A percentile compares a stretch with the other conserved stretches of the same genome.
Evolutionary conservation across 1,140 invertebrate genomes (phyloP).

Genomic region (Drosophila subobscura): DNA sequence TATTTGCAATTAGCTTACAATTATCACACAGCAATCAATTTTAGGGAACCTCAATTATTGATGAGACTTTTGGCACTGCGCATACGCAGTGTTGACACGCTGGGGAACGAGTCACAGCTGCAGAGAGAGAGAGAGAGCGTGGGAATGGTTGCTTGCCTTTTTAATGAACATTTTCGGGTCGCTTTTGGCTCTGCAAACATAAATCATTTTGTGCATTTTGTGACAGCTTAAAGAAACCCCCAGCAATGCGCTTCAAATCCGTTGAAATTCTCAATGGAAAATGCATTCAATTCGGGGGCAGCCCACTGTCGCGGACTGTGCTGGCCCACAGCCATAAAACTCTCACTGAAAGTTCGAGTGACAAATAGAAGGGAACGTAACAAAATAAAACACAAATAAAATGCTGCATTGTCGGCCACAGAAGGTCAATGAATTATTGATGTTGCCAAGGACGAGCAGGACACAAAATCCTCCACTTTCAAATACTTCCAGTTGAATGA

Average conservation of each 20-base stretch:
- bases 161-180: neutral
- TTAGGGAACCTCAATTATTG: conserved; percentile 42
- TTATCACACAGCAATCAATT: conserved; percentile 11
- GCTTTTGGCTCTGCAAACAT: conserved; percentile 15
- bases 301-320: no score
- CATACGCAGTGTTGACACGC: conserved; percentile 37
- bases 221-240: conserved; percentile 1
- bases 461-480: conserved; percentile 16
- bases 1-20: conserved; percentile 38
- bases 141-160: conserved; percentile 2
- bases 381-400: conserved; percentile 8
- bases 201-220: conserved; percentile 22
- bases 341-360: neutral
- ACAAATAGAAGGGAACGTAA: conserved; percentile 18
- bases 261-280: conserved; percentile 20
- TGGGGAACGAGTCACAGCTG: neutral
- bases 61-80: conserved; percentile 30
- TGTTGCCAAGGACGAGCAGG: conserved; percentile 14
- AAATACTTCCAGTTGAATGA: conserved; percentile 22
- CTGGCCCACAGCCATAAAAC: neutral
- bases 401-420: conserved; percentile 35
- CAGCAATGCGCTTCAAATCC: conserved; percentile 7
- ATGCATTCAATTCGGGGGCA: conserved; percentile 5
- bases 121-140: no score
- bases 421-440: conserved; percentile 51